Base-by-base conservation (phyloP, 2,113 vertebrate species). In the Sylvietta virens region DNA sequence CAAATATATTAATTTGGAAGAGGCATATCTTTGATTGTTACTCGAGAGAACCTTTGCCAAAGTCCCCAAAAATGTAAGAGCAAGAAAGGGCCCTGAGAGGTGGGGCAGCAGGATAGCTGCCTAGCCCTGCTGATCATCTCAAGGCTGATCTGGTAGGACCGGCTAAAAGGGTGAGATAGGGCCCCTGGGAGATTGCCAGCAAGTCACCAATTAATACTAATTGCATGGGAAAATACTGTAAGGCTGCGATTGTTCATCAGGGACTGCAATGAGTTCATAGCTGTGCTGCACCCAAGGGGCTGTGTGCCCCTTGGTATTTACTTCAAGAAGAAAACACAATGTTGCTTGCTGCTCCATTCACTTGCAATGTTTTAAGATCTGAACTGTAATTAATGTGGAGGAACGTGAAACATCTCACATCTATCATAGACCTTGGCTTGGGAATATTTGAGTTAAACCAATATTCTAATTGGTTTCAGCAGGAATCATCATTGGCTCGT, bases 151-250 rank as follows among this genome's bases (percentile, higher is more conserved):
- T 81, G n/a, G 26, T 81, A 82, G 70, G 53, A 92, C 81, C 56
- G 66, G 50, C 62, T 70, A 26, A 61, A 62, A 77, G 72, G 42
- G 20, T 66, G 70, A 81, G 37, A 37, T 35, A 30, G 15, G 39
- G 72, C 31, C 45, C 10, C 35, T 60, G 58, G 77, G 60, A 28
- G 31, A 27, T 31, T 67, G 84, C 84, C 92, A 92, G 79, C 47
- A 80, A 92, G 60, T 77, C 81, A 77, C 77, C 88, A 96, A 93
- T 96, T 96, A 97, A 88, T 88, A 81, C 77, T 95, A 85, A 97
- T 92, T 96, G 86, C 81, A 39, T 92, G 80, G 88, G 73, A 92
- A 94, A 84, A 86, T 62, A 90, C 10, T 60, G 50, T 85, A 76
- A 42, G 5, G 11, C 80, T 79, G 65, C 0, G 0, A 2, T 88